phyloP scores from a whole-genome alignment of 2,888 invertebrate species.

The Iphiclides podalirius region DNA sequence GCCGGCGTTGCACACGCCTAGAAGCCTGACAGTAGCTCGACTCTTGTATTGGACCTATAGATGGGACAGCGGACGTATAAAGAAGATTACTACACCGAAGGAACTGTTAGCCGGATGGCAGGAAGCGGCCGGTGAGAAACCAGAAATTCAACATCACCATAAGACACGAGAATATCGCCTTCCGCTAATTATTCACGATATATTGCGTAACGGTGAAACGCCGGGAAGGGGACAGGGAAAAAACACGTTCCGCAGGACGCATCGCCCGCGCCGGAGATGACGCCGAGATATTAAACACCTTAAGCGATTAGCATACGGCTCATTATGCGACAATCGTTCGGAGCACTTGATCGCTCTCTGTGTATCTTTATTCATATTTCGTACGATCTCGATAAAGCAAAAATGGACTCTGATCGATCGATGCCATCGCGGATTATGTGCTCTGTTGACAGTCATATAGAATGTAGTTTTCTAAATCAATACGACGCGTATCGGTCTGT shows the following conservation, averaged over 20 bases:
- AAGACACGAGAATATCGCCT: constrained; percentile 78
- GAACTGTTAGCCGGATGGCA: constrained; percentile 55
- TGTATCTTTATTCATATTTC: constrained; percentile 77
- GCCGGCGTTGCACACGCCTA: too few species aligned
- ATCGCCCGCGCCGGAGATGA: too few species aligned
- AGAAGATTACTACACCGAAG: constrained; percentile 34
- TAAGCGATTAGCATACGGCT: constrained; percentile 46
- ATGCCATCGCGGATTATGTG: constrained; percentile 39
- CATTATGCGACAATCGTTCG: constrained; percentile 41
- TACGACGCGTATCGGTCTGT: constrained; percentile 46
- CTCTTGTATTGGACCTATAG: too few species aligned
- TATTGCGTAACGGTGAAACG: constrained; percentile 80
- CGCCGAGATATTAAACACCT: constrained; percentile 46
- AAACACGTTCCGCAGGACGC: constrained; percentile 75
- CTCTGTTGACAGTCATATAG: constrained; percentile 45
- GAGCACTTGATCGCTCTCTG: constrained; percentile 63
- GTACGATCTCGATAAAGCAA: constrained; percentile 70
- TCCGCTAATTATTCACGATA: constrained; percentile 81
- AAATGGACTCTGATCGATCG: constrained; percentile 60
- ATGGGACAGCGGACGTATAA: constrained; percentile 41
- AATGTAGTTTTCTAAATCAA: constrained; percentile 36
- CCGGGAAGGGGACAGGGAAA: constrained; percentile 75
- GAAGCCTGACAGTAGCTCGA: too few species aligned
- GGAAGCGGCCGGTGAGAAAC: constrained; percentile 70
- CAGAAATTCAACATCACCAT: constrained; percentile 70